Evolutionary conservation across 2,113 vertebrate genomes (phyloP).

Genomic region (Campylomormyrus tamandua): DNA sequence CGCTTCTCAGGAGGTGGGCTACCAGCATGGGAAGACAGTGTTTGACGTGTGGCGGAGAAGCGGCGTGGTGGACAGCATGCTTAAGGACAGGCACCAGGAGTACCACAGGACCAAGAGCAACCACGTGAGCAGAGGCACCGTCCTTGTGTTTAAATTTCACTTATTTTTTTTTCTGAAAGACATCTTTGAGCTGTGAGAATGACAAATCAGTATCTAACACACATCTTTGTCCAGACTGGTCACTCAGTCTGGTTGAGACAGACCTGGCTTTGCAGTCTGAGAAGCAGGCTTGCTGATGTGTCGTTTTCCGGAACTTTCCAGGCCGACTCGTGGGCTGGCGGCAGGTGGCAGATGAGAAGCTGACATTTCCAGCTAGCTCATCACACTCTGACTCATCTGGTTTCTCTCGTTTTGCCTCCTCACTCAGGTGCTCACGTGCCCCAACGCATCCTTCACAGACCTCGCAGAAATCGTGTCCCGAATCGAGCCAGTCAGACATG

Average conservation of each 20-base stretch:
- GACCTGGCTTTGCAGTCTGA: background rate
- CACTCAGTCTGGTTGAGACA: background rate
- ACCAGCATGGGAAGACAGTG: conserved; percentile 79
- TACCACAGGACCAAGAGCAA: conserved; percentile 67
- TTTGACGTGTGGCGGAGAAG: conserved; percentile 83
- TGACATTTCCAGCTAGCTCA: background rate
- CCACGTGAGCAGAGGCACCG: conserved; percentile 58
- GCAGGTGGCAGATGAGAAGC: background rate
- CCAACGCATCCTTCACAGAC: conserved; percentile 88
- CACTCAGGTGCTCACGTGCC: conserved; percentile 73
- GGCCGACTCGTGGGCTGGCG: background rate
- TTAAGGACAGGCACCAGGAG: conserved; percentile 78
- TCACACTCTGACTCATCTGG: background rate
- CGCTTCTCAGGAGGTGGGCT: conserved; percentile 76
- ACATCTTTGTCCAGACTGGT: background rate
- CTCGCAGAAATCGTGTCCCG: conserved; percentile 88
- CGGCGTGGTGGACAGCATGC: conserved; percentile 79
- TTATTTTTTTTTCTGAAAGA: background rate
- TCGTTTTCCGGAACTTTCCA: background rate
- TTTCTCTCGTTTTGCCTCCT: conserved; percentile 8
- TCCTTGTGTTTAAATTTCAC: background rate
- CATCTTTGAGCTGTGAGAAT: background rate
- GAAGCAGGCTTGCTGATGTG: background rate
- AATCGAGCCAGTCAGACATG: conserved; percentile 75
- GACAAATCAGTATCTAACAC: background rate